Evolutionary conservation across 2,888 invertebrate species (phyloP), one percentile per base, ranked within the genome.

Genomic region (Cataglyphis livida): DNA sequence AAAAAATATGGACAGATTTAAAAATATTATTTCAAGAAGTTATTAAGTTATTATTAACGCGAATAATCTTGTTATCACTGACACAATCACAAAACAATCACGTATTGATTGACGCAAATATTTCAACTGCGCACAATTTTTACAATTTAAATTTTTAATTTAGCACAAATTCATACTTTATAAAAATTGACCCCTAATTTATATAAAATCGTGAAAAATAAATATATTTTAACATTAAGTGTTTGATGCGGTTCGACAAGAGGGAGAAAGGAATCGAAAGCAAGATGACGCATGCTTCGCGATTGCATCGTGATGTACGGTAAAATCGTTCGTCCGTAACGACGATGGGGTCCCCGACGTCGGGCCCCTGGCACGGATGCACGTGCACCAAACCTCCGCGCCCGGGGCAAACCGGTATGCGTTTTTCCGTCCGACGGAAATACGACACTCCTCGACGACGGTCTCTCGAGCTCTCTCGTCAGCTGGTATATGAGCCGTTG

Each of bases 361-460:
- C 51, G 32, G 62, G 68, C 79, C 38, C 51, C 74, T 57, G 61
- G 38, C 12, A 54, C 6, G 38, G 15, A 75, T 21, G 21, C 87
- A 85, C 83, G 82, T 85, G 82, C 79, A 57, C 73, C 81, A 75
- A 81, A 81, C 79, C 71, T 76, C n/a, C 82, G 64, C 79, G 59
- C 64, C 62, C 65, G 61, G 21, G 32, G 44, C 57, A 68, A 84
- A 86, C 83, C 81, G 86, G 86, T 85, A 89, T 81, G 82, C 64
- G 65, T 81, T 85, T 89, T 88, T 88, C 85, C 78, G 78, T n/a
- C 44, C 48, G 62, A 79, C 85, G 84, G 84, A 89, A 90, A 90
- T 75, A 85, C 66, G 83, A 89, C 70, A 81, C 87, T 68, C 81
- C 41, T 73, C 74, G 83, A 51, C 65, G 76, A 54, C 66, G 78